Evolutionary conservation across 2,113 vertebrate species (phyloP), one percentile per base, ranked within the genome.

Genomic region (Tautogolabrus adspersus): DNA sequence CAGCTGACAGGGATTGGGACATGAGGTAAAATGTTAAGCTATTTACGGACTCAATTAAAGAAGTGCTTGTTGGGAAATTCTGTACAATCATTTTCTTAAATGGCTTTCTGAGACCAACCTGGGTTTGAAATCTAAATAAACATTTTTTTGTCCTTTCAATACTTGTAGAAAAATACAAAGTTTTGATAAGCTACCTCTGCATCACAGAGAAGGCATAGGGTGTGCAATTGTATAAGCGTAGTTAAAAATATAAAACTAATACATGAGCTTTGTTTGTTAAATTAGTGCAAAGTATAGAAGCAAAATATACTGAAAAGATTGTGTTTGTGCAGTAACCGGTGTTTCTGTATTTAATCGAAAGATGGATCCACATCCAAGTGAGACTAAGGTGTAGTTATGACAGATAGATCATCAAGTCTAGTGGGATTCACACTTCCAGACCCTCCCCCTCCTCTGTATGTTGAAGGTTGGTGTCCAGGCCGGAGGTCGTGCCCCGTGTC

Each of bases 401-500:
- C 67, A 74, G 46, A 81, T 38, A 47, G 18, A 21, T 52, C 44
- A 59, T 55, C 66, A 59, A 66, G 78, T 68, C 74, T 56, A 37
- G 11, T 56, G 6, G 21, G 49, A 54, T 72, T 59, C 66, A 57
- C 15, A 52, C 57, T 22, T 59, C 58, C 58, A 40, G 40, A 61
- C 37, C 22, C 51, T 26, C 16, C 21, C 47, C 49, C 10, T 64
- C 57, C 26, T 69, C 57, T 72, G 5, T 21, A 47, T 10, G 59
- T 6, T 13, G 71, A 38, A 61, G 63, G 66, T 52, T 87, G 90
- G 81, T 91, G 91, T 95, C 96, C 94, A 89, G 95, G 94, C 22
- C 94, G 94, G 93, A 96, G 95, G 70, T 93, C 94, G 82, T 94
- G 95, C 66, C 94, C 92, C 59, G 91, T 93, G 89, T 95, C 95